Conservation (phyloP, 2,888 invertebrate species). For the Sericinus montela region DNA sequence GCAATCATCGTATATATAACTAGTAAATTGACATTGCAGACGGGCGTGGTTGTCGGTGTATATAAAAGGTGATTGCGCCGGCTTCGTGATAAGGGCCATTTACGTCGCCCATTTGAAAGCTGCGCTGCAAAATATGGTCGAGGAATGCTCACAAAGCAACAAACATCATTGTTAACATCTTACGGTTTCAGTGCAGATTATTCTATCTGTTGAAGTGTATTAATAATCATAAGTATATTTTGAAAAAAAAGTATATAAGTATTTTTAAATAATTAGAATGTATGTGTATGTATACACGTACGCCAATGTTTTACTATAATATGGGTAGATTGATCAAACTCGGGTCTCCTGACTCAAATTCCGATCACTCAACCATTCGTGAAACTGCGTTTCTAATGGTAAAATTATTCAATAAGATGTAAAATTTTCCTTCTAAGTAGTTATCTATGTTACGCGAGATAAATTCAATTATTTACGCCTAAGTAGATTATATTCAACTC, state of each 20-base stretch:
- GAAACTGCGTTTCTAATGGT: no score
- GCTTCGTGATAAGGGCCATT: slow-evolving; percentile 16
- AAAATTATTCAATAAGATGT: no score
- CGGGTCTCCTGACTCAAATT: no score
- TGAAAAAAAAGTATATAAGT: no score
- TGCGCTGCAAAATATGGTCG: slow-evolving; percentile 14
- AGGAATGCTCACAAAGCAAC: slow-evolving; percentile 3
- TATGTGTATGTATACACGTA: no score
- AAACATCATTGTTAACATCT: slow-evolving; percentile 5
- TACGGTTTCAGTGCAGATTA: background rate
- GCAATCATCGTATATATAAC: no score
- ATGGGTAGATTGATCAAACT: no score
- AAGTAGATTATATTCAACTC: slow-evolving; percentile 72
- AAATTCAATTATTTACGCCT: slow-evolving; percentile 68
- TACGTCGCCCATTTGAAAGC: slow-evolving; percentile 17
- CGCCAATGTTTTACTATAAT: no score
- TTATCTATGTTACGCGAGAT: slow-evolving; percentile 65
- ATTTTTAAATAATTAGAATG: no score
- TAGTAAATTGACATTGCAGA: no score
- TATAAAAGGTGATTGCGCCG: slow-evolving; percentile 16
- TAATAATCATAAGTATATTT: no score
- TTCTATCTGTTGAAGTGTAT: background rate
- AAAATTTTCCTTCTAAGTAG: slow-evolving; percentile 36
- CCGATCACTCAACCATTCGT: no score
- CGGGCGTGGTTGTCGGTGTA: slow-evolving; percentile 5